Conservation (phyloP, 2,797 vertebrate genomes). For the Catostomus latipinnis region DNA sequence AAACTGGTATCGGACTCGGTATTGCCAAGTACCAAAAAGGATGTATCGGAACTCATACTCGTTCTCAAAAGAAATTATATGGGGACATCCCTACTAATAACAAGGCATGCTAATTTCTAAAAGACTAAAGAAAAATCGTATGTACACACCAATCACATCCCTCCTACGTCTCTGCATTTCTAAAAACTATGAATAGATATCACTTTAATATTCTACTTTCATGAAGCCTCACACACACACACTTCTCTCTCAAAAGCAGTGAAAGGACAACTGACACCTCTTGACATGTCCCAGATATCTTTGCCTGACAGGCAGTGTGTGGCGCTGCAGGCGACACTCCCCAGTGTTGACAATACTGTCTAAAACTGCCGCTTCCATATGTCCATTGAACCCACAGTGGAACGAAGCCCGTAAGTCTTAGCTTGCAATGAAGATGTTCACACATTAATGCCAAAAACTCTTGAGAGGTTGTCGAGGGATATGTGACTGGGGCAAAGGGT, state of each 20-base stretch:
- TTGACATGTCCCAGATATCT: conserved; percentile 56
- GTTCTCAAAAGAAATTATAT: no score
- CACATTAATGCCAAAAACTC: conserved; percentile 55
- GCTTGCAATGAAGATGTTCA: conserved; percentile 49
- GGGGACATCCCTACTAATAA: no score
- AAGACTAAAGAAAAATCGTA: conserved; percentile 42
- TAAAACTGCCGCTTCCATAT: conserved; percentile 51
- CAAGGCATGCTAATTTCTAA: background rate
- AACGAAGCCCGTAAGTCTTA: conserved; percentile 39
- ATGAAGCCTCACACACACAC: conserved; percentile 22
- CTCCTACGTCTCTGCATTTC: conserved; percentile 31
- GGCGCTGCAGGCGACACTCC: conserved; percentile 48
- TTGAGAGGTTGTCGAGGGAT: conserved; percentile 42
- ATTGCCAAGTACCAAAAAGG: no score
- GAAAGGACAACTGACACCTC: conserved; percentile 51
- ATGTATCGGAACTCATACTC: no score
- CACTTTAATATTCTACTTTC: conserved; percentile 48
- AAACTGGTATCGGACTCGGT: no score
- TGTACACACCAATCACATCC: conserved; percentile 17
- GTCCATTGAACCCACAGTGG: conserved; percentile 43
- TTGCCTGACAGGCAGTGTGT: conserved; percentile 53
- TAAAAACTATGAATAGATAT: conserved; percentile 42
- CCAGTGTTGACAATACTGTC: conserved; percentile 51
- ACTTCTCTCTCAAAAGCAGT: conserved; percentile 52
- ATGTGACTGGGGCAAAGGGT: conserved; percentile 44